These are phyloP conservation scores for Alcedo quadribrachys DNA, from an alignment of 2,797 vertebrate species.

Conservation along the genomic window DNA sequence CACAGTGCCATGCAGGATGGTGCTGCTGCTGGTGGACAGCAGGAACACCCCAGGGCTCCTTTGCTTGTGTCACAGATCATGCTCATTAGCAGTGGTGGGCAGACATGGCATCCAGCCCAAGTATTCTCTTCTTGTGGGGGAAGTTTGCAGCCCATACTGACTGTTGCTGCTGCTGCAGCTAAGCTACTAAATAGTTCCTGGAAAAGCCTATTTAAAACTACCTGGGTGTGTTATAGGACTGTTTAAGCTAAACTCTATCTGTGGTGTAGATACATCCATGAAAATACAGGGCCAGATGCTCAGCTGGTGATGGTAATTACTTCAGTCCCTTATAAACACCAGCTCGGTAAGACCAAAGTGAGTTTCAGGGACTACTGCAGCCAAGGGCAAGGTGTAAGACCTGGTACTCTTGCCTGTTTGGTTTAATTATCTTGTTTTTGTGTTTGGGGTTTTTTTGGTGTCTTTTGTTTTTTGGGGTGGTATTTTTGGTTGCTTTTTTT, in stretches of 20 bases:
- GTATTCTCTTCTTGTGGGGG: background rate
- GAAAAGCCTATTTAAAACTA: background rate
- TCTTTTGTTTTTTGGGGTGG: background rate
- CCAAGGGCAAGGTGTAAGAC: background rate
- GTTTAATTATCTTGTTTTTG: background rate
- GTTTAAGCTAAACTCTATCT: background rate
- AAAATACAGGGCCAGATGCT: background rate
- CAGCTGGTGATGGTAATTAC: background rate
- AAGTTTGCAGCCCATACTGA: background rate
- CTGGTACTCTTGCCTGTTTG: background rate
- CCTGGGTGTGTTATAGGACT: background rate
- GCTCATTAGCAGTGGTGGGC: accelerated
- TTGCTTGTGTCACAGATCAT: background rate
- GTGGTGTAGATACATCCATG: background rate
- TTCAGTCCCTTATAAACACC: background rate
- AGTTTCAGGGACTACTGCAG: background rate
- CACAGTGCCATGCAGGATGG: accelerated
- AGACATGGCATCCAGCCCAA: accelerated
- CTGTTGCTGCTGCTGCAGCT: background rate
- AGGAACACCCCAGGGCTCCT: background rate
- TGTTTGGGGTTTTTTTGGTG: too few species aligned
- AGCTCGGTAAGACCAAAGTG: background rate
- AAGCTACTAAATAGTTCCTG: background rate
- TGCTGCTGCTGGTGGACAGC: background rate
- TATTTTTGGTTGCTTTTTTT: background rate